A percentile compares a stretch with the other conserved stretches of the same genome.
Conservation (phyloP, 2,797 vertebrate species). For the Platalea minor region DNA sequence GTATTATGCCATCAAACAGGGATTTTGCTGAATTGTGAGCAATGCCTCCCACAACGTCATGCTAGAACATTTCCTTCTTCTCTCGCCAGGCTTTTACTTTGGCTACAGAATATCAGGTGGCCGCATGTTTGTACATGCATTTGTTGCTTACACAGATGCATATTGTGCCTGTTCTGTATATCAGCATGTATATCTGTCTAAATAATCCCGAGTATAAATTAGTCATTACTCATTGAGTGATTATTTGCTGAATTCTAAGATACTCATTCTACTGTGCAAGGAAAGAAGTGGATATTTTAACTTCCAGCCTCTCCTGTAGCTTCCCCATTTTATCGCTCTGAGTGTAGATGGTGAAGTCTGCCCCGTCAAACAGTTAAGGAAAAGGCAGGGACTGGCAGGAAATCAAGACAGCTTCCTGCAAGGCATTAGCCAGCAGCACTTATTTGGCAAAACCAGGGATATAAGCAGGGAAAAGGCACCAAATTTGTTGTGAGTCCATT, state of each 20-base stretch:
- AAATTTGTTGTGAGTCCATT: not conserved
- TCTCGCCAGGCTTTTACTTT: conserved; percentile 29
- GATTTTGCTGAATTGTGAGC: conserved; percentile 53
- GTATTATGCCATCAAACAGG: conserved; percentile 39
- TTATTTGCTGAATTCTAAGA: conserved; percentile 17
- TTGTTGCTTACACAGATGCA: conserved; percentile 15
- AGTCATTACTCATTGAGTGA: not conserved
- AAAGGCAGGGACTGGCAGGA: not conserved
- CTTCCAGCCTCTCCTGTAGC: not conserved
- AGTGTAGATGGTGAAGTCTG: not conserved
- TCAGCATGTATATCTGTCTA: conserved; percentile 9
- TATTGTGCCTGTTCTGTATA: not conserved
- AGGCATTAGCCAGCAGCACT: not conserved
- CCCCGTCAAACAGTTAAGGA: not conserved
- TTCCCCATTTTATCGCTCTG: not conserved
- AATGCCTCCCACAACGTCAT: conserved; percentile 51
- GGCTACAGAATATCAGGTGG: not conserved
- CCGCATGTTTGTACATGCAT: not conserved
- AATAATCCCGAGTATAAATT: conserved; percentile 23
- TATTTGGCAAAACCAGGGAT: not conserved
- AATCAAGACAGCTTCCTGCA: not conserved
- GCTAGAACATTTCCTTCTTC: conserved; percentile 52
- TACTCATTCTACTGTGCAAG: not conserved
- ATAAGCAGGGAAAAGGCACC: not conserved
- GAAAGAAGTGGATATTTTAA: not conserved